Evolutionary conservation across 1,140 invertebrate genomes (phyloP).

Genomic region (Antheraea pernyi): DNA sequence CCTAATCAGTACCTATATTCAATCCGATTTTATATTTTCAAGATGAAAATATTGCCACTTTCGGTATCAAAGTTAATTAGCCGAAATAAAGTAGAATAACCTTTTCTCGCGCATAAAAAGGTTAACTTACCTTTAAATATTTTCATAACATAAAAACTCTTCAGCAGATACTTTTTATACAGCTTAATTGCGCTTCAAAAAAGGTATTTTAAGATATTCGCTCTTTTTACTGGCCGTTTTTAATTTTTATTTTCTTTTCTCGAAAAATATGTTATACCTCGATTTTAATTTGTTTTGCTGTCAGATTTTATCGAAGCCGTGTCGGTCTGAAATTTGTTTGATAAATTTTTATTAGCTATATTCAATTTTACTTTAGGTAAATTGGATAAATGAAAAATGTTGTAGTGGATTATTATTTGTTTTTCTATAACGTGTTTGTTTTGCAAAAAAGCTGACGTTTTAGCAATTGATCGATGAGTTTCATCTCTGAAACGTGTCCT

Average conservation of each 20-base stretch:
- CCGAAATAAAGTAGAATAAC: neutral
- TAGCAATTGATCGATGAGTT: too few species aligned
- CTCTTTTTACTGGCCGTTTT: neutral
- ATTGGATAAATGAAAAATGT: neutral
- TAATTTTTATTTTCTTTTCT: neutral
- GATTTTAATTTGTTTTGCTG: neutral
- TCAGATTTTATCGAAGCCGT: neutral
- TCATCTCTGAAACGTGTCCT: too few species aligned
- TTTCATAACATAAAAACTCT: constrained; percentile 2
- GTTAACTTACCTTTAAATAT: constrained; percentile 8
- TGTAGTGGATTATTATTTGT: neutral
- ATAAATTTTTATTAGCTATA: neutral
- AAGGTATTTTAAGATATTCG: neutral
- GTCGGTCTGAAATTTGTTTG: neutral
- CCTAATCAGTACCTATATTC: too few species aligned
- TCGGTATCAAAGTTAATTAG: constrained; percentile 1
- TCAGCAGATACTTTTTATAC: constrained; percentile 2
- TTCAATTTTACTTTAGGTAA: neutral
- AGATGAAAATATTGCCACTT: constrained; percentile 2
- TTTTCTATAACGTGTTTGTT: neutral
- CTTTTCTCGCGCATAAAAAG: constrained; percentile 2
- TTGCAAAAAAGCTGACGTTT: too few species aligned
- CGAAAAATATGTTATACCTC: neutral
- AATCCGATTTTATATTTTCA: neutral
- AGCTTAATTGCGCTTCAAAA: constrained; percentile 3